Percentiles rank a stretch among this genome's conserved stretches.
These are phyloP conservation scores for Microplitis demolitor DNA, from an alignment of 1,140 invertebrate genomes.

Conservation along the genomic window DNA sequence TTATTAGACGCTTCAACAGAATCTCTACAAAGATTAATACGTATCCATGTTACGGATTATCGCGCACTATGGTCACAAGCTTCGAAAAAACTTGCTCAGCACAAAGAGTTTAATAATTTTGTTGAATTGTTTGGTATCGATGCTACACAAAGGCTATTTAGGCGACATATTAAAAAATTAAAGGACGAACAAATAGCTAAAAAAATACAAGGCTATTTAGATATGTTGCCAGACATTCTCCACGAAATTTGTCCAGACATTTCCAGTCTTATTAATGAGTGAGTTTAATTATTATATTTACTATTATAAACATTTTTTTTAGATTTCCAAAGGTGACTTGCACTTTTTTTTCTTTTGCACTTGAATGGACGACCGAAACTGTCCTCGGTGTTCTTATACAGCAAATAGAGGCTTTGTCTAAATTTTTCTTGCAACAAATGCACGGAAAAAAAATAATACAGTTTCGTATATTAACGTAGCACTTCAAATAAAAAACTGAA, in stretches of 20 bases:
- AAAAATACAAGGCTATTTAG: conserved; percentile 81
- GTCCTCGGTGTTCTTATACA: too few species aligned
- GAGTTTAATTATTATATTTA: conserved; percentile 39
- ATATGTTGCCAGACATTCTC: conserved; percentile 79
- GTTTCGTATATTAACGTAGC: too few species aligned
- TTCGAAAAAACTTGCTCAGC: conserved; percentile 83
- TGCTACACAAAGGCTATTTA: conserved; percentile 79
- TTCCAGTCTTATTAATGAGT: conserved; percentile 76
- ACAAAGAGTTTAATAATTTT: conserved; percentile 89
- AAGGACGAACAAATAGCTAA: conserved; percentile 84
- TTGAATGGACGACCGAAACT: too few species aligned
- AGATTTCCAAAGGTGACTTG: too few species aligned
- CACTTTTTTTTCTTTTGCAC: too few species aligned
- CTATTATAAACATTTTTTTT: background rate
- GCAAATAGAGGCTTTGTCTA: too few species aligned
- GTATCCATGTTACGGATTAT: conserved; percentile 82
- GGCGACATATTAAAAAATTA: conserved; percentile 81
- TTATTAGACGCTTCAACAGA: conserved; percentile 87
- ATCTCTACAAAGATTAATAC: conserved; percentile 82
- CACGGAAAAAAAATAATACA: too few species aligned
- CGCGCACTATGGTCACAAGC: conserved; percentile 85
- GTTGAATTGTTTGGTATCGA: conserved; percentile 90
- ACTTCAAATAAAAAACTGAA: too few species aligned
- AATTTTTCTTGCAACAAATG: too few species aligned
- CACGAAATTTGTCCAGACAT: conserved; percentile 84